Base-by-base conservation (phyloP, 2,113 vertebrate species). In the Theristicus caerulescens region DNA sequence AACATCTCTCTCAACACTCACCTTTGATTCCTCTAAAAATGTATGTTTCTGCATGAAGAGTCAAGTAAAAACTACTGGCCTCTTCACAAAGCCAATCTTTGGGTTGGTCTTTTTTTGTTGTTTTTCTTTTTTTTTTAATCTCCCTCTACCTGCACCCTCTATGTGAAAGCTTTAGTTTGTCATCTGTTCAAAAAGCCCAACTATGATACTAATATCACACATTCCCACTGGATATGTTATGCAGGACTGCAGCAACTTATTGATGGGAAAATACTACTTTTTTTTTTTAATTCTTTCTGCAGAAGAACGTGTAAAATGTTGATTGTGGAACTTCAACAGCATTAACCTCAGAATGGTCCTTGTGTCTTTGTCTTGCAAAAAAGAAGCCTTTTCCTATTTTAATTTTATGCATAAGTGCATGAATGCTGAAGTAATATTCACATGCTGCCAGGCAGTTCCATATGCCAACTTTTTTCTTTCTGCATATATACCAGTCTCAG, bases 361-460 rank as follows among this genome's bases (percentile, higher is more conserved):
- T 25, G 3, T 44, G 15, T 86, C 90, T 94, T 84, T 78, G 29
- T 87, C 87, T 91, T 51, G 47, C 44, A 72, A 51, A 94, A 51
- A 58, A 73, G 19, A 71, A 29, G 16, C 20, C 67, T 96, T 95
- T 95, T 82, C 64, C 59, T 76, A 40, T 94, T 97, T 95, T 89
- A 94, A 96, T 97, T 90, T 95, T 89, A 97, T 96, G 86, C 90
- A 77, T 67, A 94, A 90, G 93, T 94, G 84, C 84, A 92, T 59
- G 92, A 88, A 96, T 84, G 74, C 77, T 95, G 79, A 97, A 97
- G 92, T 95, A 96, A 95, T 86, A 90, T 58, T 91, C 88, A 67
- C 65, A 84, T 89, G 89, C 64, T 93, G 78, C 78, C 89, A 91
- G 72, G 93, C 95, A 95, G 52, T 44, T 93, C 96, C 95, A 86